Conservation (phyloP, 1,140 invertebrate species). For the Musca vetustissima region DNA sequence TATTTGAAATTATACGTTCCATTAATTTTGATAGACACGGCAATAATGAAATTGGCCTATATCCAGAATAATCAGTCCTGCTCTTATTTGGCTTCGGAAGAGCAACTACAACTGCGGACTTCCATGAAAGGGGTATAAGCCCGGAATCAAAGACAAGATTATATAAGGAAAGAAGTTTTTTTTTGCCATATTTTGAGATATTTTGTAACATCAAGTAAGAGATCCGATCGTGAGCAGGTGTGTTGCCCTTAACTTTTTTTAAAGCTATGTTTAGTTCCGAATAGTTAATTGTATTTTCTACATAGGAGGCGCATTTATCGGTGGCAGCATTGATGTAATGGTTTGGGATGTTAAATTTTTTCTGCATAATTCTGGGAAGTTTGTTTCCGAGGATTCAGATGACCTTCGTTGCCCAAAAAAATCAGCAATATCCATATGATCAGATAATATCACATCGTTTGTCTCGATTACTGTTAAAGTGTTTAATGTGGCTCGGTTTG, state of each 20-base stretch:
- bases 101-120: no score
- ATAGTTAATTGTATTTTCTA: neutral
- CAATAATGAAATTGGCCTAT: neutral
- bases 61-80: neutral
- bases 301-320: neutral
- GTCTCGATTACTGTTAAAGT: neutral
- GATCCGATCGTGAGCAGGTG: neutral
- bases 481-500: neutral
- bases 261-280: neutral
- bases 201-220: neutral
- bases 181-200: neutral
- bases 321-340: neutral
- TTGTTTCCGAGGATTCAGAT: neutral
- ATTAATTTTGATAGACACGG: neutral
- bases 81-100: neutral
- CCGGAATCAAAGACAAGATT: neutral
- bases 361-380: neutral
- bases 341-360: neutral
- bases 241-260: neutral
- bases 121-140: neutral
- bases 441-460: neutral
- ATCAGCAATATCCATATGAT: neutral
- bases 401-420: neutral
- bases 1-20: neutral
- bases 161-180: neutral